Conservation (phyloP, 1,140 invertebrate genomes). For the Drosophila prosaltans region DNA sequence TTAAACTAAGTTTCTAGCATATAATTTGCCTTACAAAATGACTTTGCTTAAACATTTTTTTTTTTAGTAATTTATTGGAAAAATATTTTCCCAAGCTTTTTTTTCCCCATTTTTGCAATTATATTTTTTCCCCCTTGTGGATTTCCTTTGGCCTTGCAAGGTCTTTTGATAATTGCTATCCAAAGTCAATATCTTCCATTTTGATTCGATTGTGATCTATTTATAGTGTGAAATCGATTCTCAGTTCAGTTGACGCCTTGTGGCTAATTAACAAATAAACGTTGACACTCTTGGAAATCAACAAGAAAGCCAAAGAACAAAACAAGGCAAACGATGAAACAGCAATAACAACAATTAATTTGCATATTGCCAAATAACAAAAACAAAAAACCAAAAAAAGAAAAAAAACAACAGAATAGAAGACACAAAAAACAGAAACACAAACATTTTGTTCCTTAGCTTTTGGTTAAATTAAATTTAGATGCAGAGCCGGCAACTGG, state of each 20-base stretch:
- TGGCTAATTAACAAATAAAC: constrained; percentile 62
- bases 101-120: neutral
- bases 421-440: constrained; percentile 28
- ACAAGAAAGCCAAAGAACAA: constrained; percentile 10
- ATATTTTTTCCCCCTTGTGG: neutral
- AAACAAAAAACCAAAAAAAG: constrained; percentile 17
- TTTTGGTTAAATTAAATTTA: constrained; percentile 69
- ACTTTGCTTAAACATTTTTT: too few relatives aligned
- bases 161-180: neutral
- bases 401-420: neutral
- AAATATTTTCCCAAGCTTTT: neutral
- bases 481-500: constrained; percentile 53
- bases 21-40: too few relatives aligned
- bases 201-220: neutral
- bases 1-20: too few relatives aligned
- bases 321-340: constrained; percentile 38
- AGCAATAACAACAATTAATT: constrained; percentile 57
- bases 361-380: constrained; percentile 47
- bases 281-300: constrained; percentile 64
- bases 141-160: neutral
- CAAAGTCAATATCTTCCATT: constrained; percentile 10
- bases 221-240: constrained; percentile 26
- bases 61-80: too few relatives aligned
- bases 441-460: constrained; percentile 32
- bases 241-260: constrained; percentile 29